These are phyloP conservation scores for Stegophylla sp. DNA, from an alignment of 2,888 invertebrate species.

Conservation along the genomic window DNA sequence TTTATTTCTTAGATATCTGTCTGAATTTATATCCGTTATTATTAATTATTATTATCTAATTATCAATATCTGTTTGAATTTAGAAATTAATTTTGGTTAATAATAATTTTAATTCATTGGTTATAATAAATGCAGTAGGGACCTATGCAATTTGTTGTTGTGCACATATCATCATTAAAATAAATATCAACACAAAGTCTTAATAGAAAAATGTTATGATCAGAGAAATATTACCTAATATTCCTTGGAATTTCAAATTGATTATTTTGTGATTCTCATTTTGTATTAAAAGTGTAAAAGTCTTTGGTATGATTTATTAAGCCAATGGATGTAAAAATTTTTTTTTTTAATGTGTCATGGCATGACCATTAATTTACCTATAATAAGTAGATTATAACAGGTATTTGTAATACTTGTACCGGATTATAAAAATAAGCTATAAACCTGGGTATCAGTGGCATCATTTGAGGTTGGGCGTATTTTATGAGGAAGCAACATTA, in stretches of 20 bases:
- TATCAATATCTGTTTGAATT: no score
- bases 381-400: neutral
- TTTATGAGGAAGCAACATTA: no score
- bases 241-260: neutral
- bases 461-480: no score
- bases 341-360: no score
- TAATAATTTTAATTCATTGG: no score
- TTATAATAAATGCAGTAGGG: no score
- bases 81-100: no score
- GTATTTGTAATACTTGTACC: no score
- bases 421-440: neutral
- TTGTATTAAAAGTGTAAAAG: slow-evolving; percentile 2
- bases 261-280: neutral
- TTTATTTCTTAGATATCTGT: slow-evolving; percentile 47
- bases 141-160: no score
- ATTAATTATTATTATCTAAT: no score
- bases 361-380: neutral
- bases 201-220: slow-evolving; percentile 18
- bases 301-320: slow-evolving; percentile 38
- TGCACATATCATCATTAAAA: slow-evolving; percentile 2
- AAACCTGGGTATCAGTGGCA: no score
- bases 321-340: neutral
- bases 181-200: slow-evolving; percentile 35
- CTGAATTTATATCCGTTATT: no score
- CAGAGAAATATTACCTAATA: neutral